Base-by-base conservation (phyloP, 2,888 invertebrate genomes). In the Parasteatoda lunata region DNA sequence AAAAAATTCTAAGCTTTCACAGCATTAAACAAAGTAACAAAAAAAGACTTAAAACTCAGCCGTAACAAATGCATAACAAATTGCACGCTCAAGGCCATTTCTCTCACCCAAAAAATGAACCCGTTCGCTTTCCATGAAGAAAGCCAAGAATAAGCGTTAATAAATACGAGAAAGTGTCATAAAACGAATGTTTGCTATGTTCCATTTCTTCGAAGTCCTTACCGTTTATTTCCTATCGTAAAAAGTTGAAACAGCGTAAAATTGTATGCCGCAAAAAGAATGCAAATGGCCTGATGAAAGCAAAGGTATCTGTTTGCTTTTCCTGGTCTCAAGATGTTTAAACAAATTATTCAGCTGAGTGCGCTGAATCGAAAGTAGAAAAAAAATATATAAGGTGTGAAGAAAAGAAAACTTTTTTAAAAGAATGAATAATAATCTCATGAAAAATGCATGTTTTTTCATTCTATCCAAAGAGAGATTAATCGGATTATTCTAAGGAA, bases 161-260 rank as follows among this genome's bases (percentile, higher is more conserved):
- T 72, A 52, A 73, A 73, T 54, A 52, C 45, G 73, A 59, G 13
- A 15, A 45, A 73, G 59, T 15, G 72, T 72, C 30, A 45, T 73
- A 54, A 30, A 54, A 51, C 9, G 45, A 68, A 9, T 15, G 66
- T 30, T 68, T 30, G 9, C 15, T 15, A 13, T 68, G 66, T 68
- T 68, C 9, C 45, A 15, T 15, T 15, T 68, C 15, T 45, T 15
- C 15, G 30, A 9, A n/a, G 66, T 68, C 4, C 9, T 68, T 68
- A 30, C 15, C 45, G 5, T 73, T 59, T 59, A 45, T 73, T 59
- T 59, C 15, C 45, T 5, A 59, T 59, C n/a, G 59, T 73, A 59
- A 54, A 73, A 73, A 52, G 54, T 54, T 9, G 15, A 71, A 30
- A 59, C 4, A n/a, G 59, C 59, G 59, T 59, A 59, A 59, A 59